Percentiles rank a stretch among this genome's conserved stretches.
These are phyloP conservation scores for Tetragonula clypearis DNA, from an alignment of 1,140 invertebrate genomes.

Conservation along the genomic window DNA sequence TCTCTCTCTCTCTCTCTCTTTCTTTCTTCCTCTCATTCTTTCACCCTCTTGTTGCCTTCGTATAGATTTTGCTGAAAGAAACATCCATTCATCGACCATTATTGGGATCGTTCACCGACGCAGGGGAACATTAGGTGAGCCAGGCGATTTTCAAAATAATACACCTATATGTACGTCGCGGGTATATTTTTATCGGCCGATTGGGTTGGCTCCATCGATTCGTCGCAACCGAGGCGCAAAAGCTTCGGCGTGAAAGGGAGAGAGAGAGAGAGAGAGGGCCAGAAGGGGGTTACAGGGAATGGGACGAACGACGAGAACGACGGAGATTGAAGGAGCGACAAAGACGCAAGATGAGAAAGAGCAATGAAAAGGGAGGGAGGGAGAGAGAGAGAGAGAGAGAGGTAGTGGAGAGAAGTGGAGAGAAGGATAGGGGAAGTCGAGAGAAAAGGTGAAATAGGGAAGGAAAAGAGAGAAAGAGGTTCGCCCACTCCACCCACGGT, in stretches of 20 bases:
- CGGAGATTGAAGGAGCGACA: slow-evolving; percentile 10
- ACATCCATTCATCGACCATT: slow-evolving; percentile 34
- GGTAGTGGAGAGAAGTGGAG: not conserved
- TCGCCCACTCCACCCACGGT: slow-evolving; percentile 68
- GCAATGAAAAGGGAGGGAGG: slow-evolving; percentile 13
- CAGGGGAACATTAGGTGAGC: not conserved
- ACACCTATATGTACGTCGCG: slow-evolving; percentile 1
- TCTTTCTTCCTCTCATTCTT: not conserved
- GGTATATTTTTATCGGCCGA: slow-evolving; percentile 64
- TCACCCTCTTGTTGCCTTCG: not conserved
- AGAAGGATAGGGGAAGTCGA: not conserved
- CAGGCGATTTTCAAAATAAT: slow-evolving; percentile 55
- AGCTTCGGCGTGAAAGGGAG: slow-evolving; percentile 45
- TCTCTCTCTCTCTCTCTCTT: not conserved
- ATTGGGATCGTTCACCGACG: slow-evolving; percentile 5
- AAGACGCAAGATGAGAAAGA: slow-evolving; percentile 20
- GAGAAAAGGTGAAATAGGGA: slow-evolving; percentile 42
- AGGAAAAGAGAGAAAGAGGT: slow-evolving; percentile 49
- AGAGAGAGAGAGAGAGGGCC: slow-evolving; percentile 34
- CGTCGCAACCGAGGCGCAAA: slow-evolving; percentile 58
- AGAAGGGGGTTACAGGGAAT: slow-evolving; percentile 4
- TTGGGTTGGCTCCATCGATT: slow-evolving; percentile 65
- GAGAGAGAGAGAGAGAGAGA: slow-evolving; percentile 25
- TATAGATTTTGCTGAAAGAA: slow-evolving; percentile 23
- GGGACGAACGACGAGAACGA: slow-evolving; percentile 8